These are phyloP conservation scores for Scelioninae gen. 1 DNA, from an alignment of 2,888 invertebrate species.

Conservation along the genomic window DNA sequence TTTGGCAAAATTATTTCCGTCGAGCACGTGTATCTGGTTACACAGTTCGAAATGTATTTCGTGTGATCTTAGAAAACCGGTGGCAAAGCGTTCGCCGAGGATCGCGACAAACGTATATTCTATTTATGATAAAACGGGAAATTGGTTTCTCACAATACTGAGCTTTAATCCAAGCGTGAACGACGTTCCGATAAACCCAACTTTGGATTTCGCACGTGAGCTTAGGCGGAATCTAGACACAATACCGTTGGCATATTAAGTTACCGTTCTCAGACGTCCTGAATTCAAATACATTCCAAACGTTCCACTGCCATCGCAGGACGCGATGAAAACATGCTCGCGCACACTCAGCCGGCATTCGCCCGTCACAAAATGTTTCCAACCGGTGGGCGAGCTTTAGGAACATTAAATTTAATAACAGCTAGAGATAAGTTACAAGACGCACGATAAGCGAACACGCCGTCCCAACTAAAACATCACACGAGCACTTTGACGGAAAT, in stretches of 20 bases:
- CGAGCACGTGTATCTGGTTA: conserved; percentile 32
- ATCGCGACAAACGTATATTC: conserved; percentile 54
- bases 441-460: conserved; percentile 55
- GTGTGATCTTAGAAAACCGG: conserved; percentile 42
- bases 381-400: conserved; percentile 38
- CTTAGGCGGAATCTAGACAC: conserved; percentile 69
- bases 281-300: conserved; percentile 70
- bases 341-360: conserved; percentile 9
- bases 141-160: conserved; percentile 64
- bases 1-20: conserved; percentile 25
- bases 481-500: conserved; percentile 44
- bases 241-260: conserved; percentile 71
- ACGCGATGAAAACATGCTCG: conserved; percentile 49
- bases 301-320: conserved; percentile 39
- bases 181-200: conserved; percentile 65
- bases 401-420: conserved; percentile 68
- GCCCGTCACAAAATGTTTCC: conserved; percentile 52
- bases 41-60: conserved; percentile 24
- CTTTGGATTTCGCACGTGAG: conserved; percentile 62
- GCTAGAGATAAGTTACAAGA: conserved; percentile 52
- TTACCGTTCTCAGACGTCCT: conserved; percentile 64
- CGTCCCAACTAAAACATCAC: conserved; percentile 32
- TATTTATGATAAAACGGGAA: conserved; percentile 64
- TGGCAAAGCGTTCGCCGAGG: conserved; percentile 24
- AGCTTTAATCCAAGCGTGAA: conserved; percentile 66